phyloP scores from a whole-genome alignment of 2,888 invertebrate species.

The Ectemnius cavifrons region DNA sequence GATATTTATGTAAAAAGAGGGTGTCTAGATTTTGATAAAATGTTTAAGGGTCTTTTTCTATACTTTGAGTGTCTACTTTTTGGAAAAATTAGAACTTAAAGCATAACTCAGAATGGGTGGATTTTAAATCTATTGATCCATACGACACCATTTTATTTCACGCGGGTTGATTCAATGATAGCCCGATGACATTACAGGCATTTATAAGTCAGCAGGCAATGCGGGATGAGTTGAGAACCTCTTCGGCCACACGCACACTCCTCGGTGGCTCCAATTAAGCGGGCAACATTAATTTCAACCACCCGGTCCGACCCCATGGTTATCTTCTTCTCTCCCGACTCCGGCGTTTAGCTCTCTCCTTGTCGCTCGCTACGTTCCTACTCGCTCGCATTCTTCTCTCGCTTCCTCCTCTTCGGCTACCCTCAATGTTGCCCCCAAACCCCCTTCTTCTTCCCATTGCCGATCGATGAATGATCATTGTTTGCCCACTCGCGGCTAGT shows the following conservation, averaged over 20 bases:
- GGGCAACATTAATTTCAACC: constrained; percentile 77
- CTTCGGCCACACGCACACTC: constrained; percentile 75
- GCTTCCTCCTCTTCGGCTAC: constrained; percentile 5
- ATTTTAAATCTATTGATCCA: too few species aligned
- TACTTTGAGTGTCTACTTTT: too few species aligned
- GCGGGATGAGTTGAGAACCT: constrained; percentile 68
- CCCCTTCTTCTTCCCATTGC: constrained; percentile 35
- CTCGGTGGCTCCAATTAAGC: constrained; percentile 78
- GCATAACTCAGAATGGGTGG: too few species aligned
- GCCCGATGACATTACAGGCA: too few species aligned
- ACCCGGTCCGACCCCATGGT: constrained; percentile 73
- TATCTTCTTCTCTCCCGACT: constrained; percentile 65
- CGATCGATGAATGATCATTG: constrained; percentile 6
- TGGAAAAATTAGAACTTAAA: too few species aligned
- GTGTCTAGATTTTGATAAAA: too few species aligned
- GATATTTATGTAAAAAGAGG: too few species aligned
- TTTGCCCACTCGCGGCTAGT: neutral
- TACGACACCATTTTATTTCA: too few species aligned
- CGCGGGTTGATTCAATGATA: too few species aligned
- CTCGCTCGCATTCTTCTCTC: constrained; percentile 24
- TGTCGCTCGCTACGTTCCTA: constrained; percentile 37
- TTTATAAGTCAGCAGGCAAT: too few species aligned
- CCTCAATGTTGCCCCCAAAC: constrained; percentile 36
- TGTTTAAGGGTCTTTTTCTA: too few species aligned
- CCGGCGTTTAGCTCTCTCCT: constrained; percentile 45